Evolutionary conservation across 2,888 invertebrate genomes (phyloP).

Genomic region (Theretra japonica): DNA sequence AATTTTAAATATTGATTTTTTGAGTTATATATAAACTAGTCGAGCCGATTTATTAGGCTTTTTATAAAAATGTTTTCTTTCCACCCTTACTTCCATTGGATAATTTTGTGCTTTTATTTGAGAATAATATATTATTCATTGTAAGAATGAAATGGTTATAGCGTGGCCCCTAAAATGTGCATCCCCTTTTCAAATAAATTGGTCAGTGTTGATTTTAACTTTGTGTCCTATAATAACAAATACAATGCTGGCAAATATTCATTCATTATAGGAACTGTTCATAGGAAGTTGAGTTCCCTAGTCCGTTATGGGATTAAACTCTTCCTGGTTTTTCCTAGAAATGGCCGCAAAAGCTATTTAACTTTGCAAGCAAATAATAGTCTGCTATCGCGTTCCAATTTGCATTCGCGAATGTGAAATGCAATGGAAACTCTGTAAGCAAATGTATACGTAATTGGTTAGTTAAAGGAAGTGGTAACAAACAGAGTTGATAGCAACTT

Average conservation of each 20-base stretch:
- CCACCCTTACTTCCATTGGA: no score
- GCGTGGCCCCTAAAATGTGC: no score
- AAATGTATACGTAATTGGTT: slow-evolving; percentile 32
- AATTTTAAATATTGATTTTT: no score
- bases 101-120: no score
- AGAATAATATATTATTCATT: no score
- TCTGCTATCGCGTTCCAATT: slow-evolving; percentile 61
- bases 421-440: slow-evolving; percentile 39
- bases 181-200: slow-evolving; percentile 4
- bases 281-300: slow-evolving; percentile 34
- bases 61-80: no score
- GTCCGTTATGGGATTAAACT: slow-evolving; percentile 55
- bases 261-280: slow-evolving; percentile 10
- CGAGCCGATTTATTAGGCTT: no score
- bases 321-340: slow-evolving; percentile 60
- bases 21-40: no score
- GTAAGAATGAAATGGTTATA: no score
- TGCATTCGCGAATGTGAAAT: slow-evolving; percentile 56
- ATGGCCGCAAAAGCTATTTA: slow-evolving; percentile 69
- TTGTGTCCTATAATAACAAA: slow-evolving; percentile 5
- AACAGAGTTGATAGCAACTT: slow-evolving; percentile 8
- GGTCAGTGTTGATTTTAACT: background rate
- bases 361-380: slow-evolving; percentile 71
- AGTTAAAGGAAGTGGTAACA: slow-evolving; percentile 25
- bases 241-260: slow-evolving; percentile 41